Evolutionary conservation across 2,888 invertebrate genomes (phyloP).

Genomic region (Formica aserva): DNA sequence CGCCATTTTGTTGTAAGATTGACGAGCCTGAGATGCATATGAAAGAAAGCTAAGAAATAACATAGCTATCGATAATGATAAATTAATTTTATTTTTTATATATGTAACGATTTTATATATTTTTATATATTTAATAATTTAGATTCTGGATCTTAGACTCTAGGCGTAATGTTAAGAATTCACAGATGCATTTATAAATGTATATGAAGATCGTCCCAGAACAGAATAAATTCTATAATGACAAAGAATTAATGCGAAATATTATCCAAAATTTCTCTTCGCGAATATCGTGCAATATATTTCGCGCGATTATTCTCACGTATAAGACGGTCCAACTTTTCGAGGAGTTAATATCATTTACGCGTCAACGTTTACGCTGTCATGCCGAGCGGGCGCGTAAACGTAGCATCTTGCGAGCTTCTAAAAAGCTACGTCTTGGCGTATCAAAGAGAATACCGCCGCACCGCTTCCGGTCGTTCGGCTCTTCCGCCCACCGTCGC

Average conservation of each 20-base stretch:
- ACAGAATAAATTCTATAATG: not conserved
- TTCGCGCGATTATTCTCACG: slow-evolving; percentile 20
- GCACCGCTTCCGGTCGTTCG: slow-evolving; percentile 79
- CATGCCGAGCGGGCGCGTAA: slow-evolving; percentile 20
- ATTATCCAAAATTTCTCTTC: not conserved
- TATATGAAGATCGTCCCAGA: not conserved
- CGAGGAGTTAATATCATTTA: slow-evolving; percentile 43
- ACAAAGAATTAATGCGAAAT: not conserved
- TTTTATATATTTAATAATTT: too few species aligned
- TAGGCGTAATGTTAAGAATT: not conserved
- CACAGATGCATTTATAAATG: not conserved
- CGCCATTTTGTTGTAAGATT: not conserved
- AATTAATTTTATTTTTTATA: not conserved
- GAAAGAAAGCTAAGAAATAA: not conserved
- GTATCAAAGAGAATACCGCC: slow-evolving; percentile 67
- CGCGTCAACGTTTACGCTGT: slow-evolving; percentile 34
- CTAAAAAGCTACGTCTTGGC: slow-evolving; percentile 41
- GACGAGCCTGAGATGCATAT: not conserved
- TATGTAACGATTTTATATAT: too few species aligned
- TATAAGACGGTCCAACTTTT: slow-evolving; percentile 21
- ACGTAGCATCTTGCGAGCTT: slow-evolving; percentile 39
- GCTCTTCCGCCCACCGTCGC: slow-evolving; percentile 63
- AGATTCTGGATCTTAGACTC: not conserved
- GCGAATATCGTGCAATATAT: slow-evolving; percentile 2
- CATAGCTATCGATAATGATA: not conserved